Percentiles rank a stretch among this genome's conserved stretches.
Conservation (phyloP, 2,797 vertebrate genomes). For the Eleutherodactylus coqui region DNA sequence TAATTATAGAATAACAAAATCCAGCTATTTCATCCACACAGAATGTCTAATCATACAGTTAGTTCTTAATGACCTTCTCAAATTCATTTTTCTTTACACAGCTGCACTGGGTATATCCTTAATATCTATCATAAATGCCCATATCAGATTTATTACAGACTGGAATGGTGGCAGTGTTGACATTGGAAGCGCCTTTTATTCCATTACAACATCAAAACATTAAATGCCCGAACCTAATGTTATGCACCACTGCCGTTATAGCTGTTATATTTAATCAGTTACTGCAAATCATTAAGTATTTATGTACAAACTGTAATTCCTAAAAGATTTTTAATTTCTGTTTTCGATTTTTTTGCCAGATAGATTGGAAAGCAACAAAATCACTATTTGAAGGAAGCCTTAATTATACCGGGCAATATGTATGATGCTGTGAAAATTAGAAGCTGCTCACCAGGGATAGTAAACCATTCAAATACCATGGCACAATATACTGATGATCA, state of each 20-base stretch:
- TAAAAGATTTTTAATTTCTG: constrained; percentile 43
- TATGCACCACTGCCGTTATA: not conserved
- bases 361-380: constrained; percentile 30
- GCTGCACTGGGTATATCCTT: not conserved
- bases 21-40: constrained; percentile 22
- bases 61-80: constrained; percentile 11
- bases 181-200: constrained; percentile 24
- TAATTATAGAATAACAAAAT: constrained; percentile 45
- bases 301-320: constrained; percentile 36
- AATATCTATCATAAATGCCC: constrained; percentile 20
- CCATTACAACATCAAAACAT: constrained; percentile 28
- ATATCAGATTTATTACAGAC: constrained; percentile 39
- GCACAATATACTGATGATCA: not conserved
- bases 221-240: constrained; percentile 28
- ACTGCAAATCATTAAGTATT: constrained; percentile 49
- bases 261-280: constrained; percentile 36
- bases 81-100: constrained; percentile 28
- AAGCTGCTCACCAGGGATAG: constrained; percentile 3
- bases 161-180: constrained; percentile 29
- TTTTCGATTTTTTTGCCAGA: constrained; percentile 21
- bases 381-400: constrained; percentile 29
- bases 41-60: constrained; percentile 51
- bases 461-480: constrained; percentile 18
- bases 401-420: constrained; percentile 40
- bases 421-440: constrained; percentile 18